These are phyloP conservation scores for Mythimna loreyi DNA, from an alignment of 2,888 invertebrate species.

Conservation along the genomic window DNA sequence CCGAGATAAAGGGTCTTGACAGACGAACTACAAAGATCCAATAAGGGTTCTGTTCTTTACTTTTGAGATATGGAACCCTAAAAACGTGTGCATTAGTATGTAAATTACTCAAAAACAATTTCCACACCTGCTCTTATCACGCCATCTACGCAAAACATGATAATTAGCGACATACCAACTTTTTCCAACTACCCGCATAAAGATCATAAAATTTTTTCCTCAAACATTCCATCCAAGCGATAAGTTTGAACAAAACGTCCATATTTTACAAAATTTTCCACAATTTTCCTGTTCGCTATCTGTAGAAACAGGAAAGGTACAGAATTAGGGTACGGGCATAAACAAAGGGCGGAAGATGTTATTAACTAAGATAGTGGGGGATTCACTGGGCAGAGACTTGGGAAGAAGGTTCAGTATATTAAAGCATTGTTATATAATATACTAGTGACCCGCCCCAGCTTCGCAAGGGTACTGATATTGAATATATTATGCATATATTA, in stretches of 20 bases:
- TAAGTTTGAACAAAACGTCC: conserved; percentile 32
- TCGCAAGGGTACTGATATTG: no score
- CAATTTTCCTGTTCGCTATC: conserved; percentile 47
- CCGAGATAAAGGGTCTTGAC: no score
- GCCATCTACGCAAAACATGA: background rate
- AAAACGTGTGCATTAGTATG: no score
- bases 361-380: conserved; percentile 46
- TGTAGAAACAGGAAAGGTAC: conserved; percentile 51
- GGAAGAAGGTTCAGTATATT: conserved; percentile 21
- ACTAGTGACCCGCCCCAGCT: no score
- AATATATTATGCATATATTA: no score
- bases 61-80: no score
- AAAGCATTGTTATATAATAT: no score
- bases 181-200: conserved; percentile 29
- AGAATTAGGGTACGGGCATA: conserved; percentile 40
- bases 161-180: conserved; percentile 1
- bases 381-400: background rate
- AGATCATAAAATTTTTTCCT: conserved; percentile 11
- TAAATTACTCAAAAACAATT: background rate
- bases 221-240: conserved; percentile 2
- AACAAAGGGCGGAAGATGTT: conserved; percentile 56
- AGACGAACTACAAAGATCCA: no score
- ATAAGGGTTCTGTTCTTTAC: no score
- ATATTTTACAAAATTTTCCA: conserved; percentile 39
- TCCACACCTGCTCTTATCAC: background rate